phyloP scores from a whole-genome alignment of 2,797 vertebrate species.

The Loris lydekkerianus region DNA sequence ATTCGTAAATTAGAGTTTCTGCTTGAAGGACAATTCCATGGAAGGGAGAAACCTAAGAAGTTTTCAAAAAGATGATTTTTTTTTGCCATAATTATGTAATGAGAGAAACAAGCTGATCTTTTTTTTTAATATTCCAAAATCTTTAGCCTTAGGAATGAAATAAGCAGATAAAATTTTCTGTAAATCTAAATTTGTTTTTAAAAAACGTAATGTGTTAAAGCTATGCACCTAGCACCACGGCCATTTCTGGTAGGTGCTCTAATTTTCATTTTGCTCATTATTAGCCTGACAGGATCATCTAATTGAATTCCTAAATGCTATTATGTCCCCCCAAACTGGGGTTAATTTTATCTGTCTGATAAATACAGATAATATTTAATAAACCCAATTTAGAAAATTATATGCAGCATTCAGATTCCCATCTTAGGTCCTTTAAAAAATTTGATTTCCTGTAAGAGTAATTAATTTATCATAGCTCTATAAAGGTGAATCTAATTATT shows the following conservation, averaged over 20 bases:
- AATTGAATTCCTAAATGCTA: conserved; percentile 67
- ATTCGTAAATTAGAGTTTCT: conserved; percentile 46
- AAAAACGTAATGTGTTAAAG: neutral
- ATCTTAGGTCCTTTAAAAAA: conserved; percentile 60
- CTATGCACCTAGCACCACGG: neutral
- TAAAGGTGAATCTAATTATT: conserved; percentile 50
- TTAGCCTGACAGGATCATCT: conserved; percentile 51
- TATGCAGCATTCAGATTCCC: conserved; percentile 28
- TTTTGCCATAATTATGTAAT: conserved; percentile 48
- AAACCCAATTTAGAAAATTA: conserved; percentile 13
- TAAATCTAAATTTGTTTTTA: conserved; percentile 43
- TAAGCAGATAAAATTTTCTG: conserved; percentile 54
- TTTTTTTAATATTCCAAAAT: neutral
- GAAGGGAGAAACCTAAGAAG: neutral
- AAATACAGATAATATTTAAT: conserved; percentile 53
- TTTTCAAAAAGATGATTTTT: conserved; percentile 18
- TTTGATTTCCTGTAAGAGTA: conserved; percentile 54
- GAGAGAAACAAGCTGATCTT: conserved; percentile 42
- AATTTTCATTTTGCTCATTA: conserved; percentile 58
- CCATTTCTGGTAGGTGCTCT: neutral
- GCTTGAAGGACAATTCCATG: conserved; percentile 47
- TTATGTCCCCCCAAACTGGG: conserved; percentile 33
- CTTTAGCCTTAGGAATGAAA: conserved; percentile 57
- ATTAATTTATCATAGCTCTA: conserved; percentile 51
- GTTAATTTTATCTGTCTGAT: conserved; percentile 38